phyloP scores from a whole-genome alignment of 2,888 invertebrate species.

The Cylloceria caligata region DNA sequence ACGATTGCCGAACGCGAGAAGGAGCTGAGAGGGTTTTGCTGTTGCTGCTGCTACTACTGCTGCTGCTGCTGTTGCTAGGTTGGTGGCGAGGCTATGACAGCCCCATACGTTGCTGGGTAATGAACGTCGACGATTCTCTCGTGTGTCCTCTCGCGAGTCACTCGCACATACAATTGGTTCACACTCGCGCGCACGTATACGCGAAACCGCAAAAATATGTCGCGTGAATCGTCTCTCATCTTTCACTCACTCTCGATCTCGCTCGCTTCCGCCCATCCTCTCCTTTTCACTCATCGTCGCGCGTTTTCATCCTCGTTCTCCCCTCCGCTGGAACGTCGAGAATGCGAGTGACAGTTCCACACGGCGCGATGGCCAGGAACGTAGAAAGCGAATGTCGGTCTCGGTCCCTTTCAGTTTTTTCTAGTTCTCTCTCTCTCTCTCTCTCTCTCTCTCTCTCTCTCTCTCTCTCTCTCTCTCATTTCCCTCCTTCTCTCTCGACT shows the following conservation, averaged over 20 bases:
- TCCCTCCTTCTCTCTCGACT: constrained; percentile 8
- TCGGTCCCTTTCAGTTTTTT: constrained; percentile 19
- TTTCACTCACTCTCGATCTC: constrained; percentile 55
- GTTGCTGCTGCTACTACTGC: not conserved
- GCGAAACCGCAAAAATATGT: constrained; percentile 63
- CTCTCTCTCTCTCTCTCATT: constrained; percentile 29
- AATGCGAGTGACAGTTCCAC: constrained; percentile 69
- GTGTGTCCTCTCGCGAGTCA: constrained; percentile 37
- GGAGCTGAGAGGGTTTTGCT: constrained; percentile 49
- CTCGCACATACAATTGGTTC: constrained; percentile 33
- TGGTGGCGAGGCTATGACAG: constrained; percentile 30
- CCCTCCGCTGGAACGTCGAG: constrained; percentile 63
- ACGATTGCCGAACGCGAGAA: constrained; percentile 40
- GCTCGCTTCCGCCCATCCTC: constrained; percentile 57
- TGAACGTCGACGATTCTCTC: constrained; percentile 44
- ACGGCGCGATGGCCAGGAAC: constrained; percentile 23
- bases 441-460: constrained; percentile 23
- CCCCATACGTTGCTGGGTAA: constrained; percentile 32
- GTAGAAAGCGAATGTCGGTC: constrained; percentile 19
- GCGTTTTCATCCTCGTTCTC: constrained; percentile 58
- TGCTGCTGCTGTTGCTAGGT: not conserved
- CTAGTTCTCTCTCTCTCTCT: constrained; percentile 20
- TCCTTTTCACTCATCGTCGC: constrained; percentile 36
- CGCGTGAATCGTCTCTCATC: constrained; percentile 58
- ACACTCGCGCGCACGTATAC: constrained; percentile 23